Conservation (phyloP, 2,113 vertebrate genomes). For the Turnix velox region DNA sequence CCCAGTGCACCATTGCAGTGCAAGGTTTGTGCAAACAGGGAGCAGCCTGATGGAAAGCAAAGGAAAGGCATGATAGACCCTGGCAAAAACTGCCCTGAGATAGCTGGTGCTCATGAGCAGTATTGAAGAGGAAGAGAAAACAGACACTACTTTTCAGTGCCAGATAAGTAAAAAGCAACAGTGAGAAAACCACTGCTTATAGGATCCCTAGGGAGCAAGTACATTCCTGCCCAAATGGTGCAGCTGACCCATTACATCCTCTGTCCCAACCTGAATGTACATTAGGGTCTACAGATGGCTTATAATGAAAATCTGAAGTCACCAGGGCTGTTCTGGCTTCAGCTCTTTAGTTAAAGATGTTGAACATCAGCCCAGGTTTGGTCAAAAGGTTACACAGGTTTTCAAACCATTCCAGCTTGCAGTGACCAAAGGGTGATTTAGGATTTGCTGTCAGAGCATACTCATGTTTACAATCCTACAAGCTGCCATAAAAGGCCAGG, state of each 20-base stretch:
- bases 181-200: neutral
- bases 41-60: neutral
- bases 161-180: neutral
- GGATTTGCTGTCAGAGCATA: neutral
- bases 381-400: slow-evolving; percentile 44
- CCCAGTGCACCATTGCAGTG: fast-evolving
- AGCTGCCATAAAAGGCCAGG: slow-evolving; percentile 15
- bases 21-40: neutral
- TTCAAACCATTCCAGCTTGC: neutral
- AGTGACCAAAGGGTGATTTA: slow-evolving; percentile 25
- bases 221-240: neutral
- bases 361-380: slow-evolving; percentile 42
- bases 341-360: neutral
- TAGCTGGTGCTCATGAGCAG: neutral
- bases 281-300: neutral
- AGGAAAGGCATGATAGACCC: neutral
- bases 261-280: neutral
- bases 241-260: slow-evolving; percentile 21
- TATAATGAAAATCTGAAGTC: slow-evolving; percentile 25
- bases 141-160: neutral
- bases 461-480: neutral
- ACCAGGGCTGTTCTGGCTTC: slow-evolving; percentile 14
- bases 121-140: neutral
- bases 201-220: neutral
- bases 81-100: neutral